Conservation (phyloP, 2,113 vertebrate genomes). For the Recurvirostra avosetta region DNA sequence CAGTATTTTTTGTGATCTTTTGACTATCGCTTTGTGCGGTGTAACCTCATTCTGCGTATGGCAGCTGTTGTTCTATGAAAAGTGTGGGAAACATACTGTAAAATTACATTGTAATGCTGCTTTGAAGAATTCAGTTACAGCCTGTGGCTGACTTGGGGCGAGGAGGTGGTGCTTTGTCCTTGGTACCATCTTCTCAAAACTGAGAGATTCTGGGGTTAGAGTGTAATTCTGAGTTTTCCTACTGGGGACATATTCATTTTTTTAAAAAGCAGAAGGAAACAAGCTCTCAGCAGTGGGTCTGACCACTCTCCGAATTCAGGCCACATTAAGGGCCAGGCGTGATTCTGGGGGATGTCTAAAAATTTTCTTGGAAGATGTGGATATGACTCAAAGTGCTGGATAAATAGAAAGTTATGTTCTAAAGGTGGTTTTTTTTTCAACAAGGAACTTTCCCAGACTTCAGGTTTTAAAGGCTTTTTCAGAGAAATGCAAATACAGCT, state of each 20-base stretch:
- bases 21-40: rapidly evolving
- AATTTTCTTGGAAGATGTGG: not conserved
- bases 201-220: not conserved
- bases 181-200: not conserved
- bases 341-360: not conserved
- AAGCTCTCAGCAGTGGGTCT: not conserved
- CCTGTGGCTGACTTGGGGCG: not conserved
- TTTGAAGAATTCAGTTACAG: not conserved
- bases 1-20: not conserved
- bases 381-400: too few relatives aligned
- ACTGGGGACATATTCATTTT: not conserved
- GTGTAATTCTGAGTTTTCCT: not conserved
- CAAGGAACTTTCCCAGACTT: not conserved
- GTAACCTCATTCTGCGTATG: not conserved
- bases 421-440: not conserved
- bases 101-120: not conserved
- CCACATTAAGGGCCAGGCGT: not conserved
- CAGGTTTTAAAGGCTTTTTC: not conserved
- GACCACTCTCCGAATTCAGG: not conserved
- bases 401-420: too few relatives aligned
- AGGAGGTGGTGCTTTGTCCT: not conserved
- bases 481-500: not conserved
- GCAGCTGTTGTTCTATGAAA: not conserved
- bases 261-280: not conserved
- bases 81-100: not conserved